Conservation (phyloP, 1,140 invertebrate species). For the Eubasilissa regina region DNA sequence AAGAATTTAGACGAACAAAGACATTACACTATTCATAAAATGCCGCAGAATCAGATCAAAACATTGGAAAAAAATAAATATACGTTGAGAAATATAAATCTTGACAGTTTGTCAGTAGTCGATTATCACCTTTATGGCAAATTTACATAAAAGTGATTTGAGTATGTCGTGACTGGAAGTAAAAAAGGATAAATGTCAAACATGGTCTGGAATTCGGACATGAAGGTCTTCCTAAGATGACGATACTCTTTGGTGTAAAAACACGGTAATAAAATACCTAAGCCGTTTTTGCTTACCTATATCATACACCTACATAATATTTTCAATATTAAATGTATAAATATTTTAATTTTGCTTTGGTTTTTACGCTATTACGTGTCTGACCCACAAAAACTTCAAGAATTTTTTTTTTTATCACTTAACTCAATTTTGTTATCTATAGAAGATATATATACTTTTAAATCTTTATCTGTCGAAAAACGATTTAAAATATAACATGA, state of each 20-base stretch:
- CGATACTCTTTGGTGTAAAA: constrained; percentile 20
- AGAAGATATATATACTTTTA: no score
- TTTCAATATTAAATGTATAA: no score
- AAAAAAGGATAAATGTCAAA: constrained; percentile 30
- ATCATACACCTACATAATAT: no score
- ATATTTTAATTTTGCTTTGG: no score
- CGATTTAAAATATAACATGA: no score
- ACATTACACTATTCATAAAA: neutral
- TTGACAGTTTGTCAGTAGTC: constrained; percentile 20
- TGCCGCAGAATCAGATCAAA: neutral
- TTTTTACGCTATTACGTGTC: no score
- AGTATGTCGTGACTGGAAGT: constrained; percentile 25
- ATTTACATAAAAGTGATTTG: constrained; percentile 32
- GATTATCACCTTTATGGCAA: constrained; percentile 13
- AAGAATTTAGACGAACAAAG: constrained; percentile 7
- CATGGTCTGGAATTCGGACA: constrained; percentile 12
- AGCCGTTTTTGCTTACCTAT: neutral
- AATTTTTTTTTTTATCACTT: no score
- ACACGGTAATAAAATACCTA: constrained; percentile 16
- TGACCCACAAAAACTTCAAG: no score
- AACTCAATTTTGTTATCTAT: no score
- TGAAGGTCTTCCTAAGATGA: constrained; percentile 26
- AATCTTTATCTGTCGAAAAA: no score
- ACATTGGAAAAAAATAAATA: neutral
- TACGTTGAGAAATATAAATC: neutral